These are phyloP conservation scores for Cheilosia vernalis DNA, from an alignment of 2,888 invertebrate species.

Conservation along the genomic window DNA sequence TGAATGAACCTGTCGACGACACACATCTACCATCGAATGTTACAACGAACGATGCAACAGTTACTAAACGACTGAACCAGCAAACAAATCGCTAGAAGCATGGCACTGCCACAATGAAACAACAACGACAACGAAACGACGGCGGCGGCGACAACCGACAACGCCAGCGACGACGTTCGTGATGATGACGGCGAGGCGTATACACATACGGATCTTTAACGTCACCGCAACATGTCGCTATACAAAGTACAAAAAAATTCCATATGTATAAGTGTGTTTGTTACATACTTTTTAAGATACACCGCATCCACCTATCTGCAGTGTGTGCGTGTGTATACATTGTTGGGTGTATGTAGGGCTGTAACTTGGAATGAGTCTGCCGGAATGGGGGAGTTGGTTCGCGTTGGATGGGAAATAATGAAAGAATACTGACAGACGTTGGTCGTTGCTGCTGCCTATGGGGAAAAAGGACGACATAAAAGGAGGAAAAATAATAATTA, in stretches of 20 bases:
- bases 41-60: slow-evolving; percentile 83
- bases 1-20: slow-evolving; percentile 58
- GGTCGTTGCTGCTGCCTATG: background rate
- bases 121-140: slow-evolving; percentile 39
- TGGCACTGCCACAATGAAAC: slow-evolving; percentile 65
- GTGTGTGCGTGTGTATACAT: background rate
- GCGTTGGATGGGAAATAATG: background rate
- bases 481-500: slow-evolving; percentile 17
- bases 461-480: background rate
- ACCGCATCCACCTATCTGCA: slow-evolving; percentile 3
- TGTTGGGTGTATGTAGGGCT: background rate
- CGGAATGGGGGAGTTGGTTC: background rate
- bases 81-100: slow-evolving; percentile 71
- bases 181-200: slow-evolving; percentile 57
- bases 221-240: slow-evolving; percentile 70
- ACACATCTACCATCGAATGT: slow-evolving; percentile 52
- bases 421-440: background rate
- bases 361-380: background rate
- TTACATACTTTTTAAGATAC: background rate
- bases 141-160: slow-evolving; percentile 25
- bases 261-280: slow-evolving; percentile 11
- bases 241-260: slow-evolving; percentile 33
- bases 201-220: slow-evolving; percentile 49
- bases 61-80: slow-evolving; percentile 82
- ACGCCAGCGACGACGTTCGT: slow-evolving; percentile 18